phyloP scores from a whole-genome alignment of 2,797 vertebrate species.

The Diplodus sargus region DNA sequence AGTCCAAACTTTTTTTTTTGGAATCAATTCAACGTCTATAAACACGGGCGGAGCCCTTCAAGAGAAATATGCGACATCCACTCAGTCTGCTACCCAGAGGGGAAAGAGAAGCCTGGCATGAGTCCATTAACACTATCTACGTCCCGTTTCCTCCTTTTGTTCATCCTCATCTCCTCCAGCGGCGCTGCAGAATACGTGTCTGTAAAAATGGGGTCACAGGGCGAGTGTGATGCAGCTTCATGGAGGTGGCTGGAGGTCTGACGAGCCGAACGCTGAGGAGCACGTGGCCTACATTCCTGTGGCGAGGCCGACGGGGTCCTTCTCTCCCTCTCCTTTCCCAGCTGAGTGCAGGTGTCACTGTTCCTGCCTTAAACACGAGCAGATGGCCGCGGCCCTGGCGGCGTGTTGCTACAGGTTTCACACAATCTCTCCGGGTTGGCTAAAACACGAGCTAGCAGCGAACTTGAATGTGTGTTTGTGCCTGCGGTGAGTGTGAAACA shows the following conservation, averaged over 20 bases:
- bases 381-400: slow-evolving; percentile 64
- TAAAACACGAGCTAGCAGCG: slow-evolving; percentile 40
- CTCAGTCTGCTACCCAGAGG: slow-evolving; percentile 39
- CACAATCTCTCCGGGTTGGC: slow-evolving; percentile 49
- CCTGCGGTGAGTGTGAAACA: slow-evolving; percentile 27
- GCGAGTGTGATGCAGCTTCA: slow-evolving; percentile 47
- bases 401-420: slow-evolving; percentile 75
- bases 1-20: too few relatives aligned
- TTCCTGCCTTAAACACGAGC: slow-evolving; percentile 56
- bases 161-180: slow-evolving; percentile 53
- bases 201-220: slow-evolving; percentile 56
- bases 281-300: slow-evolving; percentile 67
- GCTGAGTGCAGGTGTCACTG: slow-evolving; percentile 74
- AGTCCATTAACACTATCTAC: slow-evolving; percentile 57
- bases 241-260: slow-evolving; percentile 57
- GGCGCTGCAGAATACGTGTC: slow-evolving; percentile 18
- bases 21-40: slow-evolving; percentile 17
- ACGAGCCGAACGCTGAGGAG: slow-evolving; percentile 45
- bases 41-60: slow-evolving; percentile 22
- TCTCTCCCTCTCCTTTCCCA: slow-evolving; percentile 31
- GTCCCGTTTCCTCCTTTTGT: slow-evolving; percentile 66
- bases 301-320: slow-evolving; percentile 7
- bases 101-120: slow-evolving; percentile 46
- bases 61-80: slow-evolving; percentile 31
- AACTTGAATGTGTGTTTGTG: slow-evolving; percentile 22